A percentile compares a stretch with the other conserved stretches of the same genome.
These are phyloP conservation scores for Meiosimyza platycephala DNA, from an alignment of 2,888 invertebrate genomes.

Conservation along the genomic window DNA sequence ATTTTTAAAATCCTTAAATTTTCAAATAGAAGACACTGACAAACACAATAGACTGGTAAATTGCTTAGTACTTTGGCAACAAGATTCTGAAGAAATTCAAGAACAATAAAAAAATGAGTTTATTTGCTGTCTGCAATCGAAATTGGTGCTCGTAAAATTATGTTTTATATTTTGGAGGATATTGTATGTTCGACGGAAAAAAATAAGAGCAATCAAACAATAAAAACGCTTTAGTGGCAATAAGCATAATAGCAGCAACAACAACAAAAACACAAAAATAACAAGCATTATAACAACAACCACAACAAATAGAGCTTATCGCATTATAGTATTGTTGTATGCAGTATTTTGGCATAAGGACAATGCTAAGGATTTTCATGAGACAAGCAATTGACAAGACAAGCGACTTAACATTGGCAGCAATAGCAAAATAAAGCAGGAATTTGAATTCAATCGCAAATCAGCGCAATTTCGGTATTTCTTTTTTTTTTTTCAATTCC, in stretches of 20 bases:
- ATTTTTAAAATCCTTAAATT: too few relatives aligned
- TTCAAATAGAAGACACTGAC: too few relatives aligned
- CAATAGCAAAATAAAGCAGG: not conserved
- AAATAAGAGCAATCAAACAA: constrained; percentile 13
- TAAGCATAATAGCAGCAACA: constrained; percentile 25
- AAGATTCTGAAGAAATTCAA: too few relatives aligned
- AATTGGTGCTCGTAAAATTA: constrained; percentile 1
- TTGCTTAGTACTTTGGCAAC: too few relatives aligned
- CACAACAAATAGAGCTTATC: not conserved
- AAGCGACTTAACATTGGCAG: not conserved
- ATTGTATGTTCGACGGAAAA: not conserved
- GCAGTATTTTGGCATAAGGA: constrained; percentile 11
- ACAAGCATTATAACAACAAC: constrained; percentile 9
- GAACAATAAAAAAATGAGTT: too few relatives aligned
- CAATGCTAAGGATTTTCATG: constrained; percentile 20
- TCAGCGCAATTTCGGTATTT: not conserved
- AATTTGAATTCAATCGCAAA: constrained; percentile 30
- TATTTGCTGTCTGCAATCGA: not conserved
- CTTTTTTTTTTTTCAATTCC: not conserved
- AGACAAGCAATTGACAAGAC: constrained; percentile 4
- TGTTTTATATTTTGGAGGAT: not conserved
- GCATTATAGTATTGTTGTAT: not conserved
- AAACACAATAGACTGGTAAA: too few relatives aligned
- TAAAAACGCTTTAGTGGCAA: constrained; percentile 34
- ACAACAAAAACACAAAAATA: constrained; percentile 19